These are phyloP conservation scores for Centropus bengalensis DNA, from an alignment of 2,113 vertebrate species.

Conservation along the genomic window DNA sequence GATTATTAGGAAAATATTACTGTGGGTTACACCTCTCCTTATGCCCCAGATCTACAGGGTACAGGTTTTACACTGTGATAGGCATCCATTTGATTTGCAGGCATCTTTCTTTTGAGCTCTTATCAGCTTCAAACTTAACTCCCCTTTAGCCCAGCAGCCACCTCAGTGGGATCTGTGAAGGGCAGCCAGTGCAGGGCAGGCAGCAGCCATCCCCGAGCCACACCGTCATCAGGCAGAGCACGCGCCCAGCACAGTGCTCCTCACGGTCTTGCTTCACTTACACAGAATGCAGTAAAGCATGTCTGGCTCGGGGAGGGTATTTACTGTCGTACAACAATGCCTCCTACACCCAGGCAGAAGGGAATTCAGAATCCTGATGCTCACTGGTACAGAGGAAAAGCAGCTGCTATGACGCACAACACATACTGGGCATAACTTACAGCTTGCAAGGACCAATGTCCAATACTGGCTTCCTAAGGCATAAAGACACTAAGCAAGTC, in stretches of 20 bases:
- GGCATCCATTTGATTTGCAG: neutral
- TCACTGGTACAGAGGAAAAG: neutral
- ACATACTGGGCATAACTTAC: neutral
- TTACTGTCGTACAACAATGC: neutral
- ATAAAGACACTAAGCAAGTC: neutral
- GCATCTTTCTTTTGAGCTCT: neutral
- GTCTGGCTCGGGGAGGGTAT: neutral
- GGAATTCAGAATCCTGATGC: slow-evolving; percentile 9
- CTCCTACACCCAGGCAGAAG: slow-evolving; percentile 22
- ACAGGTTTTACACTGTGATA: neutral
- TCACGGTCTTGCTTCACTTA: neutral
- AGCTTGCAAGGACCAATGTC: neutral
- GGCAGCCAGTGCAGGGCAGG: neutral
- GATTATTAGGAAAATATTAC: neutral
- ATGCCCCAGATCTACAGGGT: neutral
- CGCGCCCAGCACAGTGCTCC: neutral
- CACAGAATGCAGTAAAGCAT: neutral
- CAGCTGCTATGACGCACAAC: neutral
- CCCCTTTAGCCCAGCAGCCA: neutral
- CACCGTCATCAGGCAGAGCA: neutral
- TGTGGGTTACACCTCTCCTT: neutral
- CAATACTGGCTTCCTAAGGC: neutral
- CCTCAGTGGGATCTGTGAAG: neutral
- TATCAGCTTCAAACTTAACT: neutral
- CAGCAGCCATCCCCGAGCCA: neutral